Conservation (phyloP, 2,113 vertebrate genomes). For the Ceyx melanurus region DNA sequence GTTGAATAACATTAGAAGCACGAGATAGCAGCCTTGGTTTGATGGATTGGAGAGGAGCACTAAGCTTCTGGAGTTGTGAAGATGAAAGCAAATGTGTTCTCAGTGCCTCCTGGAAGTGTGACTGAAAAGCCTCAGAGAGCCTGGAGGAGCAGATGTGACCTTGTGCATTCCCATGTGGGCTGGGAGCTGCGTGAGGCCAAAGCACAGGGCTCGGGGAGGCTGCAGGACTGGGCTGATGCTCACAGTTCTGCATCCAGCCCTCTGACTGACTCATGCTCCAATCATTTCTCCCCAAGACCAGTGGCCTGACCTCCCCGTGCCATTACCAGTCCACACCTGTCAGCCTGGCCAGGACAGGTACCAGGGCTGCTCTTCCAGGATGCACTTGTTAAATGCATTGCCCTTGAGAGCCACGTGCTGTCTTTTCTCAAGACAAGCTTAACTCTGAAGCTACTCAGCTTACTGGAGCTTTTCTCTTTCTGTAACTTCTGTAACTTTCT, state of each 20-base stretch:
- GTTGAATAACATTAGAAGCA: not conserved
- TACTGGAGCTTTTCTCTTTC: constrained; percentile 30
- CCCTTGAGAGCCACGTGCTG: not conserved
- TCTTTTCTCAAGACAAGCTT: constrained; percentile 6
- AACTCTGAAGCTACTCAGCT: constrained; percentile 21
- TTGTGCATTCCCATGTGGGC: not conserved
- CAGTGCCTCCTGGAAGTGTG: not conserved
- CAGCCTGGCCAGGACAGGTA: not conserved
- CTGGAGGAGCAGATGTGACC: not conserved
- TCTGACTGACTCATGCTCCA: not conserved
- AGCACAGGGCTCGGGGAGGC: not conserved
- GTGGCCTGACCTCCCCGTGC: constrained; percentile 3
- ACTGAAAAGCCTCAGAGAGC: not conserved
- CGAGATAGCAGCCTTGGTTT: not conserved
- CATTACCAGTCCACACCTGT: not conserved
- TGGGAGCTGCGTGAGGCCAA: not conserved
- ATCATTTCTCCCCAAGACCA: not conserved
- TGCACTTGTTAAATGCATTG: not conserved
- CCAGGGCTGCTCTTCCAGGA: not conserved
- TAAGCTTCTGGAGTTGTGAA: not conserved
- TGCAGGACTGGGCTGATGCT: not conserved
- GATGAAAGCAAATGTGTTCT: not conserved
- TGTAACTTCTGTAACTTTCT: not conserved
- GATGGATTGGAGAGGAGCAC: not conserved
- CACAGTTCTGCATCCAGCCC: not conserved